Conservation (phyloP, 2,113 vertebrate genomes). For the Oncorhynchus gorbuscha region DNA sequence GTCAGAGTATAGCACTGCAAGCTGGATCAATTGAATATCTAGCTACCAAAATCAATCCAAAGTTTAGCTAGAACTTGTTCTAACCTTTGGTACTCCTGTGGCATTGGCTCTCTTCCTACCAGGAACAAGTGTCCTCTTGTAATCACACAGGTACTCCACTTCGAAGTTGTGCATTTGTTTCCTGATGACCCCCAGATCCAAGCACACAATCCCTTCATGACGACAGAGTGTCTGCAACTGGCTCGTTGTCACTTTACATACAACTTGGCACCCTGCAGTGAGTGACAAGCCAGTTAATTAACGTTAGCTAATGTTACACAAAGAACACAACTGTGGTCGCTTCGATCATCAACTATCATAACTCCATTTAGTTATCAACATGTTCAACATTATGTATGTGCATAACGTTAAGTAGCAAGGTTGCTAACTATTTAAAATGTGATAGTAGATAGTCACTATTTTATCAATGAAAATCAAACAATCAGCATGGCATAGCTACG, state of each 20-base stretch:
- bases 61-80: no score
- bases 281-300: not conserved
- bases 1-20: no score
- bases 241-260: constrained; percentile 68
- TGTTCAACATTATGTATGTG: no score
- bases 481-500: no score
- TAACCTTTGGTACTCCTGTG: not conserved
- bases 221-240: constrained; percentile 74
- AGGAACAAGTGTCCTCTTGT: constrained; percentile 65
- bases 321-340: not conserved
- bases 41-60: no score
- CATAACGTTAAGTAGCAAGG: no score
- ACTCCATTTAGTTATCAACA: no score
- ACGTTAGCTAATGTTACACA: not conserved
- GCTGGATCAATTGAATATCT: no score
- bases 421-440: no score
- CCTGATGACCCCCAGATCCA: constrained; percentile 67
- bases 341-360: no score
- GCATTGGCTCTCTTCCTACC: constrained; percentile 8
- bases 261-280: constrained; percentile 64
- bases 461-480: no score
- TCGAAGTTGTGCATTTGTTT: constrained; percentile 77
- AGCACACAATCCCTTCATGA: constrained; percentile 68
- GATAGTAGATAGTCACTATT: no score
- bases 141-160: constrained; percentile 81